These are phyloP conservation scores for Macropodus opercularis DNA, from an alignment of 2,797 vertebrate genomes.

Conservation along the genomic window DNA sequence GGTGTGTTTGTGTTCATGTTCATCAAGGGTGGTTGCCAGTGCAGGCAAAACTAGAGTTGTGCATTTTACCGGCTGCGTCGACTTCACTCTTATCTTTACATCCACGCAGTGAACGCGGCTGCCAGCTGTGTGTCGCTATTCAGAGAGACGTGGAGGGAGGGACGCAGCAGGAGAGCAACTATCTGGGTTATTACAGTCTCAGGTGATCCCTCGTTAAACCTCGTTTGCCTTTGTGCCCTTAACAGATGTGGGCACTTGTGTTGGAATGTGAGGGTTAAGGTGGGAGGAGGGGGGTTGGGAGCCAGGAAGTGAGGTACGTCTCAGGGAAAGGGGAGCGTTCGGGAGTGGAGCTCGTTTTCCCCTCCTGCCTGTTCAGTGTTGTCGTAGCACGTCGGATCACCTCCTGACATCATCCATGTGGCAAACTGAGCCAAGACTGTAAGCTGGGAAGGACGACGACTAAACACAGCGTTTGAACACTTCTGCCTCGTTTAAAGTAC, in stretches of 20 bases:
- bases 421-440: slow-evolving; percentile 5
- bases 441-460: slow-evolving; percentile 7
- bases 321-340: slow-evolving; percentile 53
- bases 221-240: neutral
- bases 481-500: neutral
- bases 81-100: neutral
- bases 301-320: slow-evolving; percentile 68
- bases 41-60: slow-evolving; percentile 9
- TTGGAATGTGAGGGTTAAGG: slow-evolving; percentile 17
- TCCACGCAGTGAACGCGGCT: slow-evolving; percentile 8
- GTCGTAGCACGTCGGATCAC: slow-evolving; percentile 27
- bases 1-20: slow-evolving; percentile 32
- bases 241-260: neutral
- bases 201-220: neutral
- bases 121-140: slow-evolving; percentile 43
- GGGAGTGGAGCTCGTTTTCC: slow-evolving; percentile 58
- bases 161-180: slow-evolving; percentile 55
- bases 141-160: slow-evolving; percentile 57
- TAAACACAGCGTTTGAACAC: slow-evolving; percentile 5
- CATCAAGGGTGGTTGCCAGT: slow-evolving; percentile 5
- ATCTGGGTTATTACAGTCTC: slow-evolving; percentile 37
- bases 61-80: slow-evolving; percentile 1
- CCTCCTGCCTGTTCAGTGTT: slow-evolving; percentile 69
- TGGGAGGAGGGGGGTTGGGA: slow-evolving; percentile 29
- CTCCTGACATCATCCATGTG: slow-evolving; percentile 24